These are phyloP conservation scores for Procambarus clarkii DNA, from an alignment of 1,140 invertebrate genomes.

Conservation along the genomic window DNA sequence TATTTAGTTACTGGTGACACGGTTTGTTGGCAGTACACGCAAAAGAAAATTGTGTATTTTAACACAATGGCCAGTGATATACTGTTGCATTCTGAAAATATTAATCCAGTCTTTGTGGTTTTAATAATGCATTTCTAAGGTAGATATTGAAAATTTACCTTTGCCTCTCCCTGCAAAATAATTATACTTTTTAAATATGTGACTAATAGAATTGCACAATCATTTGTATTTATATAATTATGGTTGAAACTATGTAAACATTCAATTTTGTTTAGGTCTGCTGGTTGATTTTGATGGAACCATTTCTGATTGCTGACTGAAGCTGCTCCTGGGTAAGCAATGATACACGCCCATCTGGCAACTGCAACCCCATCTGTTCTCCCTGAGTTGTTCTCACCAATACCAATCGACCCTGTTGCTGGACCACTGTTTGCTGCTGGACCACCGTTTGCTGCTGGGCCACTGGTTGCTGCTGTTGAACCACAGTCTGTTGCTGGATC, in stretches of 20 bases:
- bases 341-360: constrained; percentile 55
- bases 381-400: constrained; percentile 61
- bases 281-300: constrained; percentile 36
- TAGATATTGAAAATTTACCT: too few species aligned
- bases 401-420: constrained; percentile 57
- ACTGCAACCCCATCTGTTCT: constrained; percentile 56
- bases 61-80: too few species aligned
- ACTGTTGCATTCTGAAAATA: too few species aligned
- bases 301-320: constrained; percentile 36
- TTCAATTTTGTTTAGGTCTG: background rate
- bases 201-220: too few species aligned
- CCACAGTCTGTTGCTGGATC: constrained; percentile 7
- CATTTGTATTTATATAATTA: too few species aligned
- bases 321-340: constrained; percentile 60
- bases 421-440: constrained; percentile 38
- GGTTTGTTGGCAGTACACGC: background rate
- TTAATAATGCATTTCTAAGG: too few species aligned
- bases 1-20: background rate
- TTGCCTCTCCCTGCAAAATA: too few species aligned
- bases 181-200: too few species aligned
- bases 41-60: background rate
- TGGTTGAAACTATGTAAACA: too few species aligned
- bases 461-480: constrained; percentile 21
- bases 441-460: background rate
- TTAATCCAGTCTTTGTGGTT: too few species aligned